These are phyloP conservation scores for Prunella himalayana DNA, from an alignment of 2,113 vertebrate species.

Conservation along the genomic window DNA sequence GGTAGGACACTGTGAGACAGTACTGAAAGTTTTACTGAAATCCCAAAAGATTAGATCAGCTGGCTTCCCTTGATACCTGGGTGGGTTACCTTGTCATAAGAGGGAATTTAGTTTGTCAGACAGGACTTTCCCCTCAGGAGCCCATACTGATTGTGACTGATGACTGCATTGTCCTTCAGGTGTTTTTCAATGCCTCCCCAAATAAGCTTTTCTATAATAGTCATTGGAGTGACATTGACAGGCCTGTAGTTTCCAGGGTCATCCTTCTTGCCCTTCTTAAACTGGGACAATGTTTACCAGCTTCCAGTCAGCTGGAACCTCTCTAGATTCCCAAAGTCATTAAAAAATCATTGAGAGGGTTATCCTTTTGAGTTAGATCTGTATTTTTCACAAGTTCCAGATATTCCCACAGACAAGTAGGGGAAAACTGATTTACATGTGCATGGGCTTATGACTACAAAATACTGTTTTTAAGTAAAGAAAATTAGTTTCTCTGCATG, in stretches of 20 bases:
- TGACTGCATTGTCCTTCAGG: not conserved
- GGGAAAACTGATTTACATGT: not conserved
- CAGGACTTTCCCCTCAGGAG: not conserved
- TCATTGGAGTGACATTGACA: not conserved
- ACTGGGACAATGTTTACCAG: not conserved
- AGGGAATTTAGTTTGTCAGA: not conserved
- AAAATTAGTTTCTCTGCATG: not conserved
- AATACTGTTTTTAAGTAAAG: not conserved
- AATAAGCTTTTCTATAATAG: not conserved
- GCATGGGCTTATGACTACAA: not conserved
- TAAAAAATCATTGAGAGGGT: not conserved
- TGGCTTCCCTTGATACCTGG: not conserved
- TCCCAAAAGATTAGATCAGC: not conserved
- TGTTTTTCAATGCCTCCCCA: not conserved
- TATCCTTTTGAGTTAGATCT: not conserved
- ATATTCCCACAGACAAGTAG: not conserved
- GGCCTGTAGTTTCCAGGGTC: not conserved
- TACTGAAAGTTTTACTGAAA: not conserved
- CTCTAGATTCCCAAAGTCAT: not conserved
- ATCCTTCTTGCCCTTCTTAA: not conserved
- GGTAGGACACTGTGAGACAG: too few species aligned
- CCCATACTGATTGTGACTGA: not conserved
- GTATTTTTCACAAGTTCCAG: not conserved
- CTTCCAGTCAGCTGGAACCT: not conserved
- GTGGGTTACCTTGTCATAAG: not conserved